phyloP scores from a whole-genome alignment of 2,797 vertebrate genomes.

The Phalloptychus januarius region DNA sequence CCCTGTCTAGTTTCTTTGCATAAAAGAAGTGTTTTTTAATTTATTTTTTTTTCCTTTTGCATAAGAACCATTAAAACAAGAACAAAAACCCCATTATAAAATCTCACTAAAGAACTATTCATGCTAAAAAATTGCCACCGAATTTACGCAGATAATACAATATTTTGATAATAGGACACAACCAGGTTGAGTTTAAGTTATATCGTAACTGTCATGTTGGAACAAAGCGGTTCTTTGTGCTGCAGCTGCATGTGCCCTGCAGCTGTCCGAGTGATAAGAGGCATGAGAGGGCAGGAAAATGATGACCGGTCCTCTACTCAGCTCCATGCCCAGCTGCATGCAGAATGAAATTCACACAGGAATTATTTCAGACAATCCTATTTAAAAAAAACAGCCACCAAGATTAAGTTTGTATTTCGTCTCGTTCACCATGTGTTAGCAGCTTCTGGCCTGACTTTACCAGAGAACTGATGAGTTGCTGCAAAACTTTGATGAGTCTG shows the following conservation, averaged over 20 bases:
- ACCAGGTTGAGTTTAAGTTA: slow-evolving; percentile 8
- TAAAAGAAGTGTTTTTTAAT: not conserved
- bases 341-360: not conserved
- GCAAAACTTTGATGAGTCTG: not conserved
- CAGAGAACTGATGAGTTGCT: not conserved
- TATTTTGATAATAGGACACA: slow-evolving; percentile 16
- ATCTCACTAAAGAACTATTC: not conserved
- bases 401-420: not conserved
- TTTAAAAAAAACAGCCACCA: not conserved
- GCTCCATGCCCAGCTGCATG: not conserved
- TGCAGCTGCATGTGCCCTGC: slow-evolving; percentile 38
- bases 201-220: slow-evolving; percentile 9
- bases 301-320: not conserved
- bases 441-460: not conserved
- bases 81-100: not conserved
- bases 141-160: not conserved
- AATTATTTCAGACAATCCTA: not conserved
- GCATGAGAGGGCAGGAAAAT: slow-evolving; percentile 13
- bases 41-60: not conserved
- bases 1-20: not conserved
- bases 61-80: not conserved
- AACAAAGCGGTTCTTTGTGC: slow-evolving; percentile 39
- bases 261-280: slow-evolving; percentile 43
- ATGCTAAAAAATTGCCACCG: not conserved
- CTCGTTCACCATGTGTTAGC: not conserved